These are phyloP conservation scores for Penelope pileata DNA, from an alignment of 2,113 vertebrate species.

Conservation along the genomic window DNA sequence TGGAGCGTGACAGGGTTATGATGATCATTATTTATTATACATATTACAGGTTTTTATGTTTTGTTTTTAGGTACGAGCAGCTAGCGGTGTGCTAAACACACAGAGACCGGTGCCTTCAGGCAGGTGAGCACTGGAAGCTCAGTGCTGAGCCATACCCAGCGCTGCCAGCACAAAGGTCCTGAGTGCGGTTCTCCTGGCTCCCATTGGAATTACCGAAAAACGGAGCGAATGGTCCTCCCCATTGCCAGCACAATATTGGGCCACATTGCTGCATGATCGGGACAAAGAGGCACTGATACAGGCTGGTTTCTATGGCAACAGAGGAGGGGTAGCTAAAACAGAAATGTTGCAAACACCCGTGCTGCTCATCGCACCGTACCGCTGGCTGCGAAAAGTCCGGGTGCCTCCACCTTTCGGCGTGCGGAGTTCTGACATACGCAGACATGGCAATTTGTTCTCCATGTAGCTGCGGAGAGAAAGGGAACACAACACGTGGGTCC, in stretches of 20 bases:
- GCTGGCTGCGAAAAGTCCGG: slow-evolving; percentile 2
- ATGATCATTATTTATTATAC: not conserved
- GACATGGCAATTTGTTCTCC: not conserved
- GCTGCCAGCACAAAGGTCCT: not conserved
- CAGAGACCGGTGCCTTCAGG: not conserved
- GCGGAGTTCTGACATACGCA: slow-evolving; percentile 35
- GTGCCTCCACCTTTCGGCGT: slow-evolving; percentile 47
- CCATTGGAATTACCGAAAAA: not conserved
- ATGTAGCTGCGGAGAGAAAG: slow-evolving; percentile 72
- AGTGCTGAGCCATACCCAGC: not conserved
- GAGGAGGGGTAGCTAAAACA: slow-evolving; percentile 82
- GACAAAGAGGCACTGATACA: slow-evolving; percentile 90
- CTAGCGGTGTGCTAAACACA: not conserved
- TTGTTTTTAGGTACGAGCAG: not conserved
- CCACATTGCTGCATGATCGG: slow-evolving; percentile 76
- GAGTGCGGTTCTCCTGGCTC: not conserved
- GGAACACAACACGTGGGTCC: slow-evolving; percentile 57
- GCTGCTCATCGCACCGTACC: slow-evolving; percentile 59
- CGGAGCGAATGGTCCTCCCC: not conserved
- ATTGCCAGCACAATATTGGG: slow-evolving; percentile 58
- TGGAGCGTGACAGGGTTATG: not conserved
- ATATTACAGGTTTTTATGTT: not conserved
- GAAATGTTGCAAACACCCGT: slow-evolving; percentile 77
- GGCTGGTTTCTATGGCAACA: slow-evolving; percentile 96
- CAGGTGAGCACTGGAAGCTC: not conserved